A percentile compares a stretch with the other conserved stretches of the same genome.
Evolutionary conservation across 2,113 vertebrate species (phyloP).

Genomic region (Etheostoma cragini): DNA sequence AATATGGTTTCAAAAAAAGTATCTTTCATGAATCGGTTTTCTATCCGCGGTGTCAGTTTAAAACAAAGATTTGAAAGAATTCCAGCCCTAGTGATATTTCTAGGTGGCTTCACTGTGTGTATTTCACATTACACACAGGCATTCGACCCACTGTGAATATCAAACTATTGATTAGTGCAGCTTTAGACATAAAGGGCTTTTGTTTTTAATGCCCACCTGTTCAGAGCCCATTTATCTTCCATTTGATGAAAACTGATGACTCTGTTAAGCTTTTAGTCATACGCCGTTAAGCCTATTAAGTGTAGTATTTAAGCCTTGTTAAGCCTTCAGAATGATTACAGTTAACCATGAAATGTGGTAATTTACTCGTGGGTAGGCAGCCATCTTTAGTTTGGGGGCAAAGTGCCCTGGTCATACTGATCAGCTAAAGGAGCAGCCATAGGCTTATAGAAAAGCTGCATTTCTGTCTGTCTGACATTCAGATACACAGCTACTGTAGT

Average conservation of each 20-base stretch:
- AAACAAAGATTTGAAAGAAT: too few relatives aligned
- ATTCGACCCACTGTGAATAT: neutral
- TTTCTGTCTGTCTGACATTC: neutral
- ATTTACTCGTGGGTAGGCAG: conserved; percentile 42
- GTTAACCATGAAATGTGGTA: conserved; percentile 52
- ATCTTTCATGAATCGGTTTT: too few relatives aligned
- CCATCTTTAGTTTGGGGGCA: conserved; percentile 19
- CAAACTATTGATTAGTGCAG: neutral
- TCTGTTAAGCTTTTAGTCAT: conserved; percentile 50
- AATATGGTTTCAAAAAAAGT: too few relatives aligned
- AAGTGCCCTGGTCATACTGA: conserved; percentile 19
- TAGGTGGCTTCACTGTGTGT: neutral
- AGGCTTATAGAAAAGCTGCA: neutral
- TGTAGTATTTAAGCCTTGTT: conserved; percentile 55
- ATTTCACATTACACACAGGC: neutral
- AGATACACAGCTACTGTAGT: conserved; percentile 2
- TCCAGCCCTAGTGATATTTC: neutral
- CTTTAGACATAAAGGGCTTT: neutral
- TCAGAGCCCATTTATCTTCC: conserved; percentile 18
- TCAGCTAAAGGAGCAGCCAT: neutral
- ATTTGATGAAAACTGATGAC: conserved; percentile 53
- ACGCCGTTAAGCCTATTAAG: conserved; percentile 58
- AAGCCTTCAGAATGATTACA: conserved; percentile 57
- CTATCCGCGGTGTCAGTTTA: too few relatives aligned
- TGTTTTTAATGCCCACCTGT: conserved; percentile 25